Conservation (phyloP, 2,888 invertebrate species). For the Nemotelus pantherinus region DNA sequence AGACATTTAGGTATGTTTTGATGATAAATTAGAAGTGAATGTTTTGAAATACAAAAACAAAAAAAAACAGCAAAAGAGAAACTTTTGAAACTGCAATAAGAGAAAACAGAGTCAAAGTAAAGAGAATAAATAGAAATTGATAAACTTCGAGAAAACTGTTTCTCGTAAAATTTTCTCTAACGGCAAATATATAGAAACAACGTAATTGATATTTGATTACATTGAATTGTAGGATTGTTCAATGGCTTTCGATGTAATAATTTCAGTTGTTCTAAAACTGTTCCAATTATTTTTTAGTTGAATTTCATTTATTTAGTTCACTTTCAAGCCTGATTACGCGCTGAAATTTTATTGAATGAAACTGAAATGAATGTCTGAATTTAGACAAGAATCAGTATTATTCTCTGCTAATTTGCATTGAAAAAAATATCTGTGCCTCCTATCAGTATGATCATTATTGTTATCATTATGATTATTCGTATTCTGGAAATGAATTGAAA, state of each 20-base stretch:
- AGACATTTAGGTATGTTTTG: constrained; percentile 54
- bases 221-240: constrained; percentile 17
- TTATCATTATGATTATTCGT: no score
- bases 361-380: neutral
- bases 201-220: no score
- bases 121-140: neutral
- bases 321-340: neutral
- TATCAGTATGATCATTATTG: neutral
- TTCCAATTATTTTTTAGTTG: constrained; percentile 17
- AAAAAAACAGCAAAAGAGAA: neutral
- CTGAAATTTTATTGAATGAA: constrained; percentile 14
- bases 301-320: neutral
- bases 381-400: neutral
- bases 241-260: constrained; percentile 30
- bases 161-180: neutral
- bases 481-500: neutral
- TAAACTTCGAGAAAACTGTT: neutral
- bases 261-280: neutral
- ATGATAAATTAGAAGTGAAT: constrained; percentile 37
- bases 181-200: neutral
- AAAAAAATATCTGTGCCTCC: neutral
- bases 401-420: neutral
- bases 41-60: constrained; percentile 32
- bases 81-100: constrained; percentile 10
- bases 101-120: neutral